Evolutionary conservation across 2,797 vertebrate genomes (phyloP), one percentile per base, ranked within the genome.

Genomic region (Takifugu rubripes): DNA sequence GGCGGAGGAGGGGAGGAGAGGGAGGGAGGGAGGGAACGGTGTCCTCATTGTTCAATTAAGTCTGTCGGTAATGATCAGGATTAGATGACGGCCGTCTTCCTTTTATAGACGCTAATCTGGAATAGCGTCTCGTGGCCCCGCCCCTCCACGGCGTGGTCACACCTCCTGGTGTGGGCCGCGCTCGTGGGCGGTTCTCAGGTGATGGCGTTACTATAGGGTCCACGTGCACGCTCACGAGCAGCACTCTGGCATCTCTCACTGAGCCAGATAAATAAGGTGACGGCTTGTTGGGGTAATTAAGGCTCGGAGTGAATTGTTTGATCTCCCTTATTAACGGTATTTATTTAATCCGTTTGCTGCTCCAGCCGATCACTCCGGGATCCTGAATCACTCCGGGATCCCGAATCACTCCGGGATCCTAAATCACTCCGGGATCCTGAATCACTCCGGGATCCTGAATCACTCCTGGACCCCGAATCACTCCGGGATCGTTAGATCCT

Each of bases 11-110:
- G 49, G 57, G 57, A 50, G 49, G 56, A 56, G 26, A 49, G 46
- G 60, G 66, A 50, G 56, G 77, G 90, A 90, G 91, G 85, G 71
- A 72, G 90, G 92, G 91, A 92, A 92, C 93, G 92, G 92, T 91
- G 92, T 94, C 90, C 92, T 92, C 93, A 94, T 91, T 92, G 90
- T 92, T 93, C 93, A 94, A 94, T 94, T 94, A 92, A 90, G 87
- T 84, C 88, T 84, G 88, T 88, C 86, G 74, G 86, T 84, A 89
- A 90, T 89, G 87, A 89, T 90, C 88, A 91, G 86, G 87, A 87
- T 86, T 85, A 88, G 87, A 87, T 87, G 88, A 87, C 86, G 82
- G 81, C 82, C 76, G 74, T 85, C 82, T 85, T 86, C 82, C 80
- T 87, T 86, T 87, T 82, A 83, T 80, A 85, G 85, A 87, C 83